A percentile compares a stretch with the other conserved stretches of the same genome.
Evolutionary conservation across 2,888 invertebrate genomes (phyloP).

Genomic region (Nomada goodeniana): DNA sequence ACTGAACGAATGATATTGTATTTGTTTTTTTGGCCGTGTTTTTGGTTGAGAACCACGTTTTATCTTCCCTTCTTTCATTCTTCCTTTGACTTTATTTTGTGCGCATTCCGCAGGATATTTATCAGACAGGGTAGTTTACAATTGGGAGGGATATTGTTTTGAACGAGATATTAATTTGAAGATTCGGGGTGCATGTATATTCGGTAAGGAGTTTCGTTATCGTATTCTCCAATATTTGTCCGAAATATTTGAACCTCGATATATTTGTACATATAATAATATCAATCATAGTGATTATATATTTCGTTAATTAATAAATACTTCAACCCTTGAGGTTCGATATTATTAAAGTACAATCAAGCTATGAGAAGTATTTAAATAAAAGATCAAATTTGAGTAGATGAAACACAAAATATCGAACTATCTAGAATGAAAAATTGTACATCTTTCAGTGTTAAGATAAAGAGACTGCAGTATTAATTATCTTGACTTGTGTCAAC

Average conservation of each 20-base stretch:
- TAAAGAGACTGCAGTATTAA: no score
- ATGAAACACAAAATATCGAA: no score
- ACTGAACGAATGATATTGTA: conserved; percentile 38
- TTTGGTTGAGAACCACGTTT: background rate
- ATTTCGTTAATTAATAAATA: no score
- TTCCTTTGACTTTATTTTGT: background rate
- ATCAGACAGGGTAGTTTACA: background rate
- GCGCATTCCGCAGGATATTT: background rate
- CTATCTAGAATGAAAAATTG: no score
- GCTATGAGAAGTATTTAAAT: no score
- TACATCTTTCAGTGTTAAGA: no score
- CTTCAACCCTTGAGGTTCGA: background rate
- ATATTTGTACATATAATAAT: no score
- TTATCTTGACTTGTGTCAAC: background rate
- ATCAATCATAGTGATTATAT: background rate
- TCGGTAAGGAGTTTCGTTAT: background rate
- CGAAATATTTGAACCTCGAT: no score
- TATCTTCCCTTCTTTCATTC: background rate
- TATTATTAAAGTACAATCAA: background rate
- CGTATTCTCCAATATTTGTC: background rate
- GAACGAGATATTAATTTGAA: background rate
- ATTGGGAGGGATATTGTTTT: background rate
- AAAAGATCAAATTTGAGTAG: no score
- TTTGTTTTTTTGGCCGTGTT: background rate
- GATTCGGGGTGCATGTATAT: background rate